Base-by-base conservation (phyloP, 1,140 invertebrate species). In the Propsilocerus akamusi region DNA sequence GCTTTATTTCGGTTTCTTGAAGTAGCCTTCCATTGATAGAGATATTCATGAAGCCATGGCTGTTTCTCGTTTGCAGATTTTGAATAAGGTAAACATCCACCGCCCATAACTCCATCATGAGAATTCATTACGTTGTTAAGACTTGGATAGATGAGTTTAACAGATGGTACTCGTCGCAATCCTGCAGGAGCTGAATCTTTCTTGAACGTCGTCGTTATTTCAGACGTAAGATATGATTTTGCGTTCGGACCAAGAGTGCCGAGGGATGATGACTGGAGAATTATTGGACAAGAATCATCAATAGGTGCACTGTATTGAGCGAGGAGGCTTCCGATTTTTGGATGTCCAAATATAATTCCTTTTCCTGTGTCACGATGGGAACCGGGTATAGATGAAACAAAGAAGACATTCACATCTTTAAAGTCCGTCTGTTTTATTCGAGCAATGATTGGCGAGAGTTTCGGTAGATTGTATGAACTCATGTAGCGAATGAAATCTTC, bases 211-310 rank as follows among this genome's bases (percentile, higher is more conserved):
- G 72, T 65, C 6, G 80, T 61, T 52, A 86, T 76, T 52, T 84
- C 75, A 24, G 72, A 69, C 34, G 67, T 64, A 8, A 90, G 57
- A 86, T 86, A 91, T 11, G 72, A 64, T n/a, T 76, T 72, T 25
- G 76, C 71, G 52, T 66, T 75, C 4, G 76, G 63, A 7, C 90
- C 90, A 28, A 92, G 73, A 26, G 78, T 83, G 5, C 94, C 92
- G 51, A 97, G 86, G 55, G 89, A 94, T 11, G 89, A 94, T 55
- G 87, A 86, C 66, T 96, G 92, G 12, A 81, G 81, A 25, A 94
- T 63, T 0, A 74, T 60, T 0, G 63, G 60, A 23, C 58, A 57
- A 4, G 66, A 66, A 58, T 67, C 60, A 26, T 72, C 68, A 61
- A 72, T 72, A 58, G 67, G 53, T 22, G 71, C 59, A 20, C 73